Evolutionary conservation across 2,113 vertebrate species (phyloP).

Genomic region (Tragelaphus imberbis): DNA sequence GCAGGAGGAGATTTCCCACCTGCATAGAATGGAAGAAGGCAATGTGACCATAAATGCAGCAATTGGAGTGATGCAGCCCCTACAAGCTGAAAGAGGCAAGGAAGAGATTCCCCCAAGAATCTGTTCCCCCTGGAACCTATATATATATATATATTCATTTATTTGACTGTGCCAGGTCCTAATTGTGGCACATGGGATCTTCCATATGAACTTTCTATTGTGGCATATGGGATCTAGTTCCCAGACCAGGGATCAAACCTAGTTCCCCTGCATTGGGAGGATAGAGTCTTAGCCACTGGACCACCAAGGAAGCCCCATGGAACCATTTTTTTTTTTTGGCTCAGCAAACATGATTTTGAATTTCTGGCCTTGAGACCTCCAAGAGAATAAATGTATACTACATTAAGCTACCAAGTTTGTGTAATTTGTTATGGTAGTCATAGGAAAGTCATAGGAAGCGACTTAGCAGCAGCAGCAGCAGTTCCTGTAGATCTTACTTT

Average conservation of each 20-base stretch:
- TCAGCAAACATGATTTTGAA: not conserved
- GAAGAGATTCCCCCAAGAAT: not conserved
- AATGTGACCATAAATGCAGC: not conserved
- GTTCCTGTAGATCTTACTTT: not conserved
- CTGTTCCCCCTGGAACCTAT: not conserved
- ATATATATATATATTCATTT: not conserved
- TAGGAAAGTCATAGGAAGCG: not conserved
- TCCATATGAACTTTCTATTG: not conserved
- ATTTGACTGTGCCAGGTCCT: not conserved
- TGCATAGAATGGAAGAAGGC: not conserved
- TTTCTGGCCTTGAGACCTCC: not conserved
- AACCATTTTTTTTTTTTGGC: not conserved
- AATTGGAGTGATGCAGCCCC: not conserved
- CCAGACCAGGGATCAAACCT: not conserved
- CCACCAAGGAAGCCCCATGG: not conserved
- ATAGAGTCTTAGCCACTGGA: not conserved
- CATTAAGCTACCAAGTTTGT: not conserved
- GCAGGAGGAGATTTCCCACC: not conserved
- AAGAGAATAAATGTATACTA: not conserved
- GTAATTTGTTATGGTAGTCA: not conserved
- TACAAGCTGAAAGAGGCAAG: not conserved
- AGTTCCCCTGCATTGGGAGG: not conserved
- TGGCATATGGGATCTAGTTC: not conserved
- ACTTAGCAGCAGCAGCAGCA: no score
- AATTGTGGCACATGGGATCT: not conserved